Evolutionary conservation across 2,888 invertebrate species (phyloP), one percentile per base, ranked within the genome.

Genomic region (Tuta absoluta): DNA sequence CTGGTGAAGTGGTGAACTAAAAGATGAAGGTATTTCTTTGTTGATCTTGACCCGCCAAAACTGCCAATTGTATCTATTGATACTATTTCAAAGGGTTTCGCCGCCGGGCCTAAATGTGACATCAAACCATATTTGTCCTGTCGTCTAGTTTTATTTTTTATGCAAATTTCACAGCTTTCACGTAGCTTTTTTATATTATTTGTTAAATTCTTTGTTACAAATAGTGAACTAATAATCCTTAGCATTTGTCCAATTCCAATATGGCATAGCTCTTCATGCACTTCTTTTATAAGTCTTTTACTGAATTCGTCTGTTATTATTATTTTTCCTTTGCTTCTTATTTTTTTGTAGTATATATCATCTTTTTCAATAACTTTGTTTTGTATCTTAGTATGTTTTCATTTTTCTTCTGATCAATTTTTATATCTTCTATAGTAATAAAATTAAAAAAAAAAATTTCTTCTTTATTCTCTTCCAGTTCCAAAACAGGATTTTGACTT

Each of bases 401-500:
- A 67, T 69, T 68, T 67, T 67, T 65, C 28, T 49, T 33, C 57
- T 69, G 67, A 63, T 69, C 65, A 63, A 38, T 21, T 37, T 19
- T 8, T n/a, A 70, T 69, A 65, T 68, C 69, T 63, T 68, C 56
- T 63, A 69, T 45, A 63, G 33, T 67, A 58, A 71, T 65, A 10
- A 67, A 45, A 41, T 70, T 70, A 41, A 70, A 57, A 67, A 69
- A 69, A 62, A 69, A 67, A 41, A 21, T 7, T 37, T 67, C 67
- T 4, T 69, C 67, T 8, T 8, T 0, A 45, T 69, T 66, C 48
- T 68, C 68, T 65, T 65, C 33, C 11, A 68, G 7, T 66, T 68
- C 69, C 48, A 72, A 48, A 11, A 72, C 69, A 41, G 71, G 71
- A 24, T 70, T 72, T 37, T 70, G 69, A 21, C 70, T 71, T 48